These are phyloP conservation scores for Apotomis turbidana DNA, from an alignment of 2,888 invertebrate genomes.

Conservation along the genomic window DNA sequence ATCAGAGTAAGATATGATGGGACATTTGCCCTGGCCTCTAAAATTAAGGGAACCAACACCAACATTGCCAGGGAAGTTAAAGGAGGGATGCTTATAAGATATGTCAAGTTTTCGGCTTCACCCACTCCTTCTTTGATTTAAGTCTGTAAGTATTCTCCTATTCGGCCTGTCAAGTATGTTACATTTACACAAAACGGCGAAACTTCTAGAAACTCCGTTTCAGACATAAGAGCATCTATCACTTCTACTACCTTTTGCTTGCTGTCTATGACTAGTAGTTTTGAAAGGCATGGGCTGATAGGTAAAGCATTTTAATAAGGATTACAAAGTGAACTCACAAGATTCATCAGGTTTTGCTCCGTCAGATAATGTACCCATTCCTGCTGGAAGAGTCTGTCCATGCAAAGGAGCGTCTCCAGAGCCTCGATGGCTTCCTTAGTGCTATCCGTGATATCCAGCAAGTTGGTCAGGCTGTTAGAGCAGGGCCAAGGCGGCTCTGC, in stretches of 20 bases:
- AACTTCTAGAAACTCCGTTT: too few species aligned
- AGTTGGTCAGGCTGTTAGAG: slow-evolving; percentile 62
- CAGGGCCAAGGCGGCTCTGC: slow-evolving; percentile 80
- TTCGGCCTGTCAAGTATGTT: too few species aligned
- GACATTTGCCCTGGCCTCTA: too few species aligned
- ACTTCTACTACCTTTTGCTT: slow-evolving; percentile 66
- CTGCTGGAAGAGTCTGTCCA: slow-evolving; percentile 61
- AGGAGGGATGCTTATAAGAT: too few species aligned
- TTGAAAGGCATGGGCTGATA: neutral
- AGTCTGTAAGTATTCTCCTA: too few species aligned
- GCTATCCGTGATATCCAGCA: slow-evolving; percentile 58
- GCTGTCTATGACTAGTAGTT: slow-evolving; percentile 40
- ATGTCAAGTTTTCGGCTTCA: slow-evolving; percentile 44
- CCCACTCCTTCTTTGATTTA: too few species aligned
- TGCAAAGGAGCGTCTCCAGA: slow-evolving; percentile 76
- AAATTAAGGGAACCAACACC: too few species aligned
- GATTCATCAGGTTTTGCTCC: slow-evolving; percentile 51
- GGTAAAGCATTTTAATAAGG: too few species aligned
- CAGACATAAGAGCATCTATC: slow-evolving; percentile 71
- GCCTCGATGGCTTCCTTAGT: slow-evolving; percentile 67
- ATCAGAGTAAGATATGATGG: too few species aligned
- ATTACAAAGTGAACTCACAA: slow-evolving; percentile 56
- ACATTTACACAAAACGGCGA: too few species aligned
- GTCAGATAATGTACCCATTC: slow-evolving; percentile 74
- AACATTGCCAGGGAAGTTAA: too few species aligned